Evolutionary conservation across 2,888 invertebrate species (phyloP), one percentile per base, ranked within the genome.

Genomic region (Dolichomitus sp.): DNA sequence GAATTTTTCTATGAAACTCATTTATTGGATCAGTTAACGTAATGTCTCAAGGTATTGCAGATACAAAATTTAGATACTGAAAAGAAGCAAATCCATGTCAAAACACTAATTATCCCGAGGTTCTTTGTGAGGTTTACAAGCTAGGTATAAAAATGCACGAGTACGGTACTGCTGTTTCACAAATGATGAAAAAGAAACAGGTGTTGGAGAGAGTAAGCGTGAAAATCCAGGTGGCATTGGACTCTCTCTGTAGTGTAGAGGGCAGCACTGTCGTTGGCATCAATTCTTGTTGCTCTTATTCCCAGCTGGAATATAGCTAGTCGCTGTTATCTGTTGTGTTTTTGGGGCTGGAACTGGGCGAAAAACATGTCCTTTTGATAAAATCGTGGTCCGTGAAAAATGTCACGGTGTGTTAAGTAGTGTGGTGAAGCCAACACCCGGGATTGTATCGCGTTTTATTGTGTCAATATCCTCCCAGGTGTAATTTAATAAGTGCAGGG

Each of bases 241-340:
- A 30, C 5, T 27, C 4, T 23, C 17, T n/a, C n/a, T 65, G 45
- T 37, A 50, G 33, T 48, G 17, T 52, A 66, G 87, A 63, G 86
- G 88, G 84, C 84, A 86, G 87, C 87, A 88, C 87, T 50, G 54
- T 59, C 79, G 80, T 79, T 77, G 68, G 85, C 73, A 83, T 85
- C 84, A 86, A 76, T 87, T 87, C 90, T 89, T 85, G 88, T 91
- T 88, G 90, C 90, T 91, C 89, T 90, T 88, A 87, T 91, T 91
- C 91, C 88, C 89, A 88, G 91, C 88, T 87, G 89, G 88, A 90
- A 89, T 89, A 87, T 86, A 79, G 73, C 77, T 81, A 89, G 86
- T 88, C 90, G 88, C 89, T 91, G 91, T 91, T 91, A 90, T 91
- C 90, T 90, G 90, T 91, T 91, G 91, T 91, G 90, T 91, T 91